Percentiles rank a stretch among this genome's conserved stretches.
These are phyloP conservation scores for Lontra canadensis DNA, from an alignment of 2,113 vertebrate genomes.

Conservation along the genomic window DNA sequence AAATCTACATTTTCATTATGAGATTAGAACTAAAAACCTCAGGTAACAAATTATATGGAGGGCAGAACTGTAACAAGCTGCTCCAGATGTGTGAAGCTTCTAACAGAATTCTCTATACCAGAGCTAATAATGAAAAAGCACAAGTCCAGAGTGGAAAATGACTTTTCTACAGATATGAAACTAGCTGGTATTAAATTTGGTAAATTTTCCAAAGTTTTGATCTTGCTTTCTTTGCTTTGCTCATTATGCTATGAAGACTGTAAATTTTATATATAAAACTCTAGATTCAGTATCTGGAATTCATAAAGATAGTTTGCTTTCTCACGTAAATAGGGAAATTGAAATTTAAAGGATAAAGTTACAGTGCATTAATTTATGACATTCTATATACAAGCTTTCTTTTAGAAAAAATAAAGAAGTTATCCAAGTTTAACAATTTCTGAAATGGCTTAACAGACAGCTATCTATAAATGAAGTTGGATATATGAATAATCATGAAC, in stretches of 20 bases:
- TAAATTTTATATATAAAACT: background rate
- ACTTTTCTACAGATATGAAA: constrained; percentile 3
- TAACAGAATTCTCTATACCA: background rate
- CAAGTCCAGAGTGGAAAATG: background rate
- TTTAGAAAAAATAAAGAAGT: background rate
- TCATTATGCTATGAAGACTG: background rate
- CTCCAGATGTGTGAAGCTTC: background rate
- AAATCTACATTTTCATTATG: background rate
- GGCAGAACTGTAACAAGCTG: background rate
- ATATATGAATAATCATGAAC: background rate
- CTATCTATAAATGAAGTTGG: constrained; percentile 33
- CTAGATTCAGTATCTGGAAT: background rate
- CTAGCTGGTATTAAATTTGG: background rate
- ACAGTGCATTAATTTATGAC: background rate
- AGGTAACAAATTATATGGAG: background rate
- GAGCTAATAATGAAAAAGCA: background rate
- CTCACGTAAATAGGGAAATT: background rate
- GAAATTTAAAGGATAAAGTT: background rate
- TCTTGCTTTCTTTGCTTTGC: background rate
- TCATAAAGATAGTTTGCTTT: background rate
- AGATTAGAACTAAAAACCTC: background rate
- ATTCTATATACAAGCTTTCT: background rate
- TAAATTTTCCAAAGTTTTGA: background rate
- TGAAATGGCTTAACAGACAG: background rate
- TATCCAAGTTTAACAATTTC: background rate